Conservation (phyloP, 1,140 invertebrate genomes). For the Scaptomyza montana region DNA sequence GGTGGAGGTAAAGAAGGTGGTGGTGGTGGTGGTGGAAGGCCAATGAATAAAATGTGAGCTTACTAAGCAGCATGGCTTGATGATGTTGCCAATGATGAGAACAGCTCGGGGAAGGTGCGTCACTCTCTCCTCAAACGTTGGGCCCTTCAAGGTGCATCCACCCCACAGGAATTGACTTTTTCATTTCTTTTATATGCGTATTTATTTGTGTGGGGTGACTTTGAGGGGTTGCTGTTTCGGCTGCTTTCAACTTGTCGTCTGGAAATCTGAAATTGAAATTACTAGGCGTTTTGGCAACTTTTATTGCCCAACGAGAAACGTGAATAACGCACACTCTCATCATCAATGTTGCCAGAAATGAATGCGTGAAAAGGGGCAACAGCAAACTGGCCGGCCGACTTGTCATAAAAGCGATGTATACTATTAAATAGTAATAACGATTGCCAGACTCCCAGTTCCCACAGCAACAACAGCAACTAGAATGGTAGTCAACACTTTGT, state of each 20-base stretch:
- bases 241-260: constrained; percentile 31
- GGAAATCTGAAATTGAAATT: constrained; percentile 77
- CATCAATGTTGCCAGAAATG: constrained; percentile 49
- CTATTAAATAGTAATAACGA: constrained; percentile 76
- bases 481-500: constrained; percentile 76
- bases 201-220: constrained; percentile 6
- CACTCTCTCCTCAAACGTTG: constrained; percentile 2
- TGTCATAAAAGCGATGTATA: constrained; percentile 66
- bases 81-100: constrained; percentile 34
- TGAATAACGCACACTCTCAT: constrained; percentile 34
- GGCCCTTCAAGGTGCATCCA: constrained; percentile 63
- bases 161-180: constrained; percentile 33
- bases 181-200: constrained; percentile 19
- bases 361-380: constrained; percentile 69
- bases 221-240: constrained; percentile 24
- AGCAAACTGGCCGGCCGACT: constrained; percentile 29
- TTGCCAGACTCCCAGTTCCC: constrained; percentile 32
- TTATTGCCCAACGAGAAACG: constrained; percentile 59
- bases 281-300: constrained; percentile 61
- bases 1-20: not conserved
- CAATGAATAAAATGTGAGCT: constrained; percentile 69
- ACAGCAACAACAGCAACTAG: constrained; percentile 12
- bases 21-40: not conserved
- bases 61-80: constrained; percentile 51
- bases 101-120: constrained; percentile 42